Base-by-base conservation (phyloP, 2,888 invertebrate genomes). In the Automeris io region DNA sequence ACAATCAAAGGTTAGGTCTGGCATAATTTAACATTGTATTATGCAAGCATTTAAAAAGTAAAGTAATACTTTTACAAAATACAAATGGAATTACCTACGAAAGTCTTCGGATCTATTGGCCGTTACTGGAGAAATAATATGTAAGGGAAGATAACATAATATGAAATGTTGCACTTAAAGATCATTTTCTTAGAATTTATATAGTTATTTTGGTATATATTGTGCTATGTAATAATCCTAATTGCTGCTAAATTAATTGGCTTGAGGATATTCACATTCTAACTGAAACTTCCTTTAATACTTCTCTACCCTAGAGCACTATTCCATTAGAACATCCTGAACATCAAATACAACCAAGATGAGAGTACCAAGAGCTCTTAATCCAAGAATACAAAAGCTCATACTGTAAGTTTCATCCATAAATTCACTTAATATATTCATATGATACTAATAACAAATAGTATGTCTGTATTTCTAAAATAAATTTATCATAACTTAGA, bases 61-160 rank as follows among this genome's bases (percentile, higher is more conserved):
- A n/a, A n/a, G n/a, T n/a, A n/a, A n/a, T n/a, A n/a, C n/a, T n/a
- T n/a, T n/a, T n/a, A n/a, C n/a, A n/a, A n/a, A n/a, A n/a, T n/a
- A n/a, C n/a, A n/a, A 18, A 39, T 39, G 39, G 16, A 16, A 2
- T 5, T 57, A 31, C 43, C 57, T 18, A 53, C 45, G 24, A 63
- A 56, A 51, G 25, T 53, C 19, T 49, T 69, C 42, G 49, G 48
- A 38, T 54, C 66, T 16, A 11, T 79, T 12, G 67, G 73, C 36
- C 57, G 56, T 41, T 70, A 78, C 61, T 85, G 83, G 85, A 74
- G 80, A 46, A 64, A 57, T 29, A 73, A 70, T 52, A 57, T 77
- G 85, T 83, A 79, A 78, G 75, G 48, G 35, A 37, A 18, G 25
- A 37, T 40, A n/a, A 21, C 8, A 23, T 23, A 18, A 23, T 31